These are phyloP conservation scores for Papilio polytes DNA, from an alignment of 1,140 invertebrate species.

Conservation along the genomic window DNA sequence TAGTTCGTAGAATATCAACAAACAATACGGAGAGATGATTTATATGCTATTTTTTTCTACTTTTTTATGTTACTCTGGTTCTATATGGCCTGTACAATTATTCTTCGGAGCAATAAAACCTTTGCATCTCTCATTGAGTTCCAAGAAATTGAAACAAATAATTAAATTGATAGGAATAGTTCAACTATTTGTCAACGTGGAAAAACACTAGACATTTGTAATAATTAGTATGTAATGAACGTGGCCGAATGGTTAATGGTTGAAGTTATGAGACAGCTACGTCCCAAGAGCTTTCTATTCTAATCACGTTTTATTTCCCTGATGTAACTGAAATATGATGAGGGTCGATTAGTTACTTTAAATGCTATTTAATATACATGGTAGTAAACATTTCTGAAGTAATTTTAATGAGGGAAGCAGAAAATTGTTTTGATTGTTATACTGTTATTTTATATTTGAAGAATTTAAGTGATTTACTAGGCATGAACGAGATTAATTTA, in stretches of 20 bases:
- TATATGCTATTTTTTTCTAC: not conserved
- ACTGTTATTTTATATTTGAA: not conserved
- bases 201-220: not conserved
- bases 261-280: conserved; percentile 12
- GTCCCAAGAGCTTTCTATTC: not conserved
- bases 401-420: not conserved
- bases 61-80: not conserved
- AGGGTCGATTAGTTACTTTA: not conserved
- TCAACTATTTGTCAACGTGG: not conserved
- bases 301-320: conserved; percentile 11
- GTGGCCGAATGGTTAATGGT: not conserved
- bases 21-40: not conserved
- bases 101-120: not conserved
- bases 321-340: not conserved
- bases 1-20: not conserved
- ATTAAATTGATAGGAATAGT: not conserved
- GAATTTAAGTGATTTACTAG: not conserved
- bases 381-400: not conserved
- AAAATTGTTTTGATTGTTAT: not conserved
- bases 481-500: not conserved
- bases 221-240: conserved; percentile 15
- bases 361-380: not conserved
- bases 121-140: not conserved
- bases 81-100: not conserved
- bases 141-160: not conserved